Conservation (phyloP, 1,140 invertebrate genomes). For the Heliothis subflexa region DNA sequence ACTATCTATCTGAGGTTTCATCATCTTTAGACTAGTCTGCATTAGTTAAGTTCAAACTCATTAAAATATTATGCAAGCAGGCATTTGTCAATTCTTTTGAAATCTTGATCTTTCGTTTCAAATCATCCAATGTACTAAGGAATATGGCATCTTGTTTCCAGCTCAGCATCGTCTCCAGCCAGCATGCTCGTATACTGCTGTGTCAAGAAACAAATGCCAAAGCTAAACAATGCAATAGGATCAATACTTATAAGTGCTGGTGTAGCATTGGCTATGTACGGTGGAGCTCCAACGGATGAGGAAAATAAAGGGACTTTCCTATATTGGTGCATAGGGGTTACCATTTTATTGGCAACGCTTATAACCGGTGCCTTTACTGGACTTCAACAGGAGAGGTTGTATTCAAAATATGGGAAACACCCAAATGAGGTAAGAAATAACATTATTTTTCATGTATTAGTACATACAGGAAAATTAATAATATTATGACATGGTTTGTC, state of each 20-base stretch:
- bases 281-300: slow-evolving; percentile 70
- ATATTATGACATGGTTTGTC: too few relatives aligned
- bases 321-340: slow-evolving; percentile 77
- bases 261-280: slow-evolving; percentile 74
- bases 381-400: slow-evolving; percentile 76
- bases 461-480: too few relatives aligned
- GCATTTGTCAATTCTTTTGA: too few relatives aligned
- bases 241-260: slow-evolving; percentile 77
- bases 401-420: slow-evolving; percentile 77
- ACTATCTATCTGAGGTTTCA: too few relatives aligned
- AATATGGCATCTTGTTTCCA: slow-evolving; percentile 52
- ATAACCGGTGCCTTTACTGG: slow-evolving; percentile 77
- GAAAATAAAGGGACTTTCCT: slow-evolving; percentile 66
- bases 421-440: slow-evolving; percentile 71
- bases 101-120: too few relatives aligned
- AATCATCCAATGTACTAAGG: too few relatives aligned
- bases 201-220: slow-evolving; percentile 70
- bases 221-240: slow-evolving; percentile 71
- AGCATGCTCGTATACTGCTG: slow-evolving; percentile 79
- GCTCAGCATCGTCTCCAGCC: slow-evolving; percentile 78
- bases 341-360: slow-evolving; percentile 70
- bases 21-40: too few relatives aligned
- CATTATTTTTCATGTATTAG: background rate
- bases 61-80: too few relatives aligned
- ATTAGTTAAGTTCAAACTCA: too few relatives aligned